Conservation (phyloP, 2,797 vertebrate species). For the Lacerta viridis region DNA sequence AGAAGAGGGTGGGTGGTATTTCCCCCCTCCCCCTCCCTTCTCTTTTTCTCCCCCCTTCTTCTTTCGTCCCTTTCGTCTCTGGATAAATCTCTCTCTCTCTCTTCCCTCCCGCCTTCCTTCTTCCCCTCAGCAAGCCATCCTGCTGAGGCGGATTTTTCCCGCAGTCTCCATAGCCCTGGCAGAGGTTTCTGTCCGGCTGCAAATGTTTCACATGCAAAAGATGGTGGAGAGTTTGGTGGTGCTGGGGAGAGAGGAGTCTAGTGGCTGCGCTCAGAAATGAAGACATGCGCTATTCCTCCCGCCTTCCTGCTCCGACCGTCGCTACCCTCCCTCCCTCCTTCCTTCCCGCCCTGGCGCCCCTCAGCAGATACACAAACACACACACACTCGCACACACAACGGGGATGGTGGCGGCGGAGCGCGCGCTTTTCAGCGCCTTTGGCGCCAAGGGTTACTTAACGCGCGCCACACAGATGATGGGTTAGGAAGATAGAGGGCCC, state of each 20-base stretch:
- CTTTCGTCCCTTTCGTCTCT: neutral
- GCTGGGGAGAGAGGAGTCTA: conserved; percentile 79
- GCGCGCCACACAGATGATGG: neutral
- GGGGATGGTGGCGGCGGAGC: too few relatives aligned
- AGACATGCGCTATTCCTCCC: conserved; percentile 88
- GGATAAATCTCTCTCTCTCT: neutral
- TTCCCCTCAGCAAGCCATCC: conserved; percentile 85
- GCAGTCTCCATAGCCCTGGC: conserved; percentile 91
- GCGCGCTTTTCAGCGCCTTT: too few relatives aligned
- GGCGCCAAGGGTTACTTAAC: neutral
- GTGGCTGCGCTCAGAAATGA: conserved; percentile 83
- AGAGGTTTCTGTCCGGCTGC: conserved; percentile 85
- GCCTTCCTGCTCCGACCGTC: conserved; percentile 42
- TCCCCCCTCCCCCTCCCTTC: conserved; percentile 12
- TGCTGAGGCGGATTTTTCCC: conserved; percentile 84
- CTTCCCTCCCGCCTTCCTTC: conserved; percentile 3
- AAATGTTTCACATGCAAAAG: conserved; percentile 88
- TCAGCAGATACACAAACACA: neutral
- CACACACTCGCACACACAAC: neutral
- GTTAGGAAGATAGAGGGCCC: neutral
- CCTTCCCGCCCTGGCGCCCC: conserved; percentile 20
- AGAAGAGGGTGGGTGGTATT: conserved; percentile 6
- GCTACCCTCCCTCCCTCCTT: neutral
- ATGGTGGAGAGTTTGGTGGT: conserved; percentile 86
- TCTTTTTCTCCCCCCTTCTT: conserved; percentile 4